phyloP scores from a whole-genome alignment of 2,888 invertebrate species.

The Crepidodera aurea region DNA sequence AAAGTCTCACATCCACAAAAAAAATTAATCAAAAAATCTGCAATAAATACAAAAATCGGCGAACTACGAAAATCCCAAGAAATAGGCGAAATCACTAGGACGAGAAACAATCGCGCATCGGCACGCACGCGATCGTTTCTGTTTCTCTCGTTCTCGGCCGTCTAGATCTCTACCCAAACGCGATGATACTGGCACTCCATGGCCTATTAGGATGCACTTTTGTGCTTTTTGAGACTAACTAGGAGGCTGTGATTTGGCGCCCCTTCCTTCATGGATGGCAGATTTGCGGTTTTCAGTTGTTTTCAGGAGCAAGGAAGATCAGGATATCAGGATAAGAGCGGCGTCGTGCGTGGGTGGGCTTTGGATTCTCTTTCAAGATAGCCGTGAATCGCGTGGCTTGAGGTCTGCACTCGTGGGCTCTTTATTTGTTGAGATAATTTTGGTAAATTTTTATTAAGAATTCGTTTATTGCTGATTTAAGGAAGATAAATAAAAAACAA shows the following conservation, averaged over 20 bases:
- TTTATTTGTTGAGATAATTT: background rate
- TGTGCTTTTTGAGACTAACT: conserved; percentile 39
- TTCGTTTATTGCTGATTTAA: too few relatives aligned
- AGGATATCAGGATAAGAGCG: conserved; percentile 30
- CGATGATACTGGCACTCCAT: conserved; percentile 49
- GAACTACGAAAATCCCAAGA: background rate
- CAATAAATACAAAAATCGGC: too few relatives aligned
- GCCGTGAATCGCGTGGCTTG: background rate
- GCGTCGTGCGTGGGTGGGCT: conserved; percentile 10
- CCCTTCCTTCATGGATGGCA: conserved; percentile 31
- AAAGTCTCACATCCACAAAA: background rate
- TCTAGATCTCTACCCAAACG: conserved; percentile 50
- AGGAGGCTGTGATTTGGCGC: conserved; percentile 33
- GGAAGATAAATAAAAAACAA: too few relatives aligned
- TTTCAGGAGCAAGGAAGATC: conserved; percentile 35
- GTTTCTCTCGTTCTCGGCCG: conserved; percentile 39
- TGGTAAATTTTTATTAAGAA: too few relatives aligned
- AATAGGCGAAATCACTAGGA: conserved; percentile 31
- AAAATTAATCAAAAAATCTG: background rate
- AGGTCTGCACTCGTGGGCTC: background rate
- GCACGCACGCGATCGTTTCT: conserved; percentile 42
- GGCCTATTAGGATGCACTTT: conserved; percentile 43
- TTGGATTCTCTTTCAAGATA: background rate
- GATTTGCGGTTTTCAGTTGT: conserved; percentile 37
- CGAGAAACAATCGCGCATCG: conserved; percentile 33